Evolutionary conservation across 2,888 invertebrate species (phyloP), one percentile per base, ranked within the genome.

Genomic region (Oxytorus armatus): DNA sequence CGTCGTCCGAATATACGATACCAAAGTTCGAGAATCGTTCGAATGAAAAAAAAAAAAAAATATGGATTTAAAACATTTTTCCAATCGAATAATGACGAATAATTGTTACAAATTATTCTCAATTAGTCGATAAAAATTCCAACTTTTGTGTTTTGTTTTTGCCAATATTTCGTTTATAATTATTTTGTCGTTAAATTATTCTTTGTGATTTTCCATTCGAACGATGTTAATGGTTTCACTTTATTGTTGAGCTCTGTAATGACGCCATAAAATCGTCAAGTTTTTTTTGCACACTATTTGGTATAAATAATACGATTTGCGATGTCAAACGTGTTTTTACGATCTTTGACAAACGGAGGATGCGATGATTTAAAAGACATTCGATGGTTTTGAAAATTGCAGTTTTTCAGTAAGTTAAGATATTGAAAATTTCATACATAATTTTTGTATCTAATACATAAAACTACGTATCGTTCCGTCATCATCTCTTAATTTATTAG

Each of bases 41-140:
- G 33, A 66, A 66, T 36, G 49, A 49, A 49, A 49, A 16, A 49
- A 63, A 47, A 63, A 63, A 53, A 55, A 29, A 69, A 36, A 61
- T 33, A 16, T 18, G 25, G 36, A 25, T 55, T 42, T 7, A 25
- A 25, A 42, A 44, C 42, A 69, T 69, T 39, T 51, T 66, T 66
- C n/a, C n/a, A 21, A 11, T 3, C 29, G 16, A 23, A 36, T 14
- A 10, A 16, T 14, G 25, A 16, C 18, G 33, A 8, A n/a, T 29
- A 29, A 29, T 29, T 29, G 29, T 29, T 5, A 29, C 29, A 29
- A 29, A 29, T 29, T 29, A 5, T 3, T 29, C 29, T 29, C 5
- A 29, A 5, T 29, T 29, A 5, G 29, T 29, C 29, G 3, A 29
- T 29, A 29, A 29, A 29, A 29, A 2, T 29, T 29, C 5, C 29